Conservation (phyloP, 2,113 vertebrate genomes). For the Ivindomyrus marchei region DNA sequence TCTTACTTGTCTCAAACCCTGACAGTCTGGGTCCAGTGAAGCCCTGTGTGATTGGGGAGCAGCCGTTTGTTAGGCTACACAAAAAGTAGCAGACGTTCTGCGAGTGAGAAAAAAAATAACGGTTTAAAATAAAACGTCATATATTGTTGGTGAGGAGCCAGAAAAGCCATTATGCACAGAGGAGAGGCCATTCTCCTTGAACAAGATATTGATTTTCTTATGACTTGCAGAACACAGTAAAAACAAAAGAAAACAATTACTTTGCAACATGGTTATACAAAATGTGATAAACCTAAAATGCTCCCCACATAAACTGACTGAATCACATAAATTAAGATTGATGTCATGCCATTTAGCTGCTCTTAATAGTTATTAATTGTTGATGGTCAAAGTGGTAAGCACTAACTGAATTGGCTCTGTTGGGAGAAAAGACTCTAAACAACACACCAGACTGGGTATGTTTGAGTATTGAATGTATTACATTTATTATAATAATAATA, state of each 20-base stretch:
- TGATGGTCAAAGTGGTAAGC: not conserved
- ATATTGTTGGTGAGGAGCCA: not conserved
- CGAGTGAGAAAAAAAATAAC: not conserved
- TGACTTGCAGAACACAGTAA: conserved; percentile 12
- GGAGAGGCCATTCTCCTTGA: not conserved
- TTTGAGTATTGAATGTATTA: not conserved
- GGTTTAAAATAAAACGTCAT: not conserved
- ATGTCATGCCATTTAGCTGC: not conserved
- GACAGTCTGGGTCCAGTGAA: not conserved
- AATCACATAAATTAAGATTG: not conserved
- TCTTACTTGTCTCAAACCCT: not conserved
- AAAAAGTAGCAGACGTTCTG: not conserved
- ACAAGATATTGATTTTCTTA: conserved; percentile 19
- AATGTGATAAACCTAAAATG: not conserved
- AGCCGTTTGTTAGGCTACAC: not conserved
- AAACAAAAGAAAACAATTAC: not conserved
- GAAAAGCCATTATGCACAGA: not conserved
- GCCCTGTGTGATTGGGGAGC: not conserved
- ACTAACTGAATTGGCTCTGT: not conserved
- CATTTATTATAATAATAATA: not conserved
- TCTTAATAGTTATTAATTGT: not conserved
- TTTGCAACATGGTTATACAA: not conserved
- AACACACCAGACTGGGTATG: not conserved
- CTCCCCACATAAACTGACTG: not conserved
- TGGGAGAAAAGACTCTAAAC: not conserved